phyloP scores from a whole-genome alignment of 2,888 invertebrate species.

The Xanthorhoe designata region DNA sequence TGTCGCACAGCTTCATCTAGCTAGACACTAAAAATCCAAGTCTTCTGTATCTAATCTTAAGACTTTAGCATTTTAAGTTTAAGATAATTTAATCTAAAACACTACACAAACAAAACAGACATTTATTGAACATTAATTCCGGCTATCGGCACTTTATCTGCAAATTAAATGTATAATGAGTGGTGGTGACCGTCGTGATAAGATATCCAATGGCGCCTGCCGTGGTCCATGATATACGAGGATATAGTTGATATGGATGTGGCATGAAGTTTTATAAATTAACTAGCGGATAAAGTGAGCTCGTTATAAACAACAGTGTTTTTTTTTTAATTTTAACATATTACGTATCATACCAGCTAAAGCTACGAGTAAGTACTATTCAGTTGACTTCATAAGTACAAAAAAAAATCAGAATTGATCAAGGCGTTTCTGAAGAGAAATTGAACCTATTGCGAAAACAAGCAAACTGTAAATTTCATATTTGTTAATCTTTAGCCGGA shows the following conservation, averaged over 20 bases:
- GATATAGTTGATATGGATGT: constrained; percentile 7
- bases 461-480: too few species aligned
- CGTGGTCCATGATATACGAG: neutral
- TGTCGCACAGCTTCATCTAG: too few species aligned
- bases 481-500: too few species aligned
- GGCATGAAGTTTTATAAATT: neutral
- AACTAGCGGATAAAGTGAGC: too few species aligned
- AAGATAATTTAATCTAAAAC: constrained; percentile 25
- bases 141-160: constrained; percentile 34
- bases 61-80: neutral
- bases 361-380: too few species aligned
- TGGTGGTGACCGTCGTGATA: constrained; percentile 17
- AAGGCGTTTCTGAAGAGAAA: too few species aligned
- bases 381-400: too few species aligned
- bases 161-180: constrained; percentile 37
- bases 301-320: too few species aligned
- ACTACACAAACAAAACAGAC: constrained; percentile 16
- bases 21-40: neutral
- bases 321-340: too few species aligned
- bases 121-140: constrained; percentile 19
- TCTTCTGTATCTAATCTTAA: neutral
- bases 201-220: constrained; percentile 12
- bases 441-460: too few species aligned
- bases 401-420: too few species aligned
- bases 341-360: too few species aligned